These are phyloP conservation scores for Brachypterus glaber DNA, from an alignment of 2,888 invertebrate genomes.

Conservation along the genomic window DNA sequence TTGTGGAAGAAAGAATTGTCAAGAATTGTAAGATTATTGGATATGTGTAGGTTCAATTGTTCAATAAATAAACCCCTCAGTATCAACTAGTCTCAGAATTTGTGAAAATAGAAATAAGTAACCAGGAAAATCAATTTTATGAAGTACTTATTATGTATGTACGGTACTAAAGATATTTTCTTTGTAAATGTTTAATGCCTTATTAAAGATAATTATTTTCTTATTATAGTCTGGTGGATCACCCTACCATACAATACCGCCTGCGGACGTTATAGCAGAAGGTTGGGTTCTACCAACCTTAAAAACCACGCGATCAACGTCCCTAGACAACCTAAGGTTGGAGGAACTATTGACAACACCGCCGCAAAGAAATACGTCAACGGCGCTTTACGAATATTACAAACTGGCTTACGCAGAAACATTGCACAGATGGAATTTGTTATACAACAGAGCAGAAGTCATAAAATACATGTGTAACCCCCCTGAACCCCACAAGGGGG, in stretches of 20 bases:
- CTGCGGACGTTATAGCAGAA: constrained; percentile 66
- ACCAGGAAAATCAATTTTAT: too few relatives aligned
- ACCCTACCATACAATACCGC: constrained; percentile 80
- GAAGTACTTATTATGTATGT: too few relatives aligned
- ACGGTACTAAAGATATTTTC: constrained; percentile 3
- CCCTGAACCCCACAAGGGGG: constrained; percentile 43
- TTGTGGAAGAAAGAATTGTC: too few relatives aligned
- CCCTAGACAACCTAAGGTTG: constrained; percentile 59
- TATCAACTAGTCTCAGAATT: too few relatives aligned
- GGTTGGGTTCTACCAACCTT: constrained; percentile 65
- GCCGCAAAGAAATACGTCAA: constrained; percentile 28
- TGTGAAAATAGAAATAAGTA: too few relatives aligned
- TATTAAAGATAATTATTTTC: too few relatives aligned
- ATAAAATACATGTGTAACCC: constrained; percentile 49
- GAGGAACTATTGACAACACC: constrained; percentile 31
- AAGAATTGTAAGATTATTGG: too few relatives aligned
- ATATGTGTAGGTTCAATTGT: too few relatives aligned
- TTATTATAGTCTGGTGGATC: constrained; percentile 60
- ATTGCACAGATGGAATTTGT: constrained; percentile 50
- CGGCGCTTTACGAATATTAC: constrained; percentile 67
- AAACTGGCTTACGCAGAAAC: constrained; percentile 84
- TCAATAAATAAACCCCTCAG: too few relatives aligned
- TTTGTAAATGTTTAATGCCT: not conserved
- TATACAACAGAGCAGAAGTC: constrained; percentile 47
- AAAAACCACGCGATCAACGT: constrained; percentile 68